Percentiles rank a stretch among this genome's conserved stretches.
Evolutionary conservation across 2,888 invertebrate genomes (phyloP).

Genomic region (Nemotelus nigrinus): DNA sequence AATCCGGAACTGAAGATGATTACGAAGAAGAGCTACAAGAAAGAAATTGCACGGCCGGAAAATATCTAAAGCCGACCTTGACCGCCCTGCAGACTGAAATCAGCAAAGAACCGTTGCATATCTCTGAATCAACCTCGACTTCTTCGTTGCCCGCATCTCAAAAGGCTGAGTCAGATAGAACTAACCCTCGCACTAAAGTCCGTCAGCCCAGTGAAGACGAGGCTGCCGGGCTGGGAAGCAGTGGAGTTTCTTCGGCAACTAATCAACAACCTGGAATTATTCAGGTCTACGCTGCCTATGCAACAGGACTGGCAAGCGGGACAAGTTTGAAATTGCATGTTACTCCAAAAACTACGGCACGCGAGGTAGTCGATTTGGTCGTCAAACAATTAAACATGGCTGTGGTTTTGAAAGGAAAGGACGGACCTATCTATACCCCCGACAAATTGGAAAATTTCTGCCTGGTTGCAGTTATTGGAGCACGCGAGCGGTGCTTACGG

Average conservation of each 20-base stretch:
- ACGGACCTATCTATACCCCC: conserved; percentile 85
- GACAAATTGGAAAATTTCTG: conserved; percentile 90
- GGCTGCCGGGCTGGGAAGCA: conserved; percentile 51
- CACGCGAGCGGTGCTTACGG: conserved; percentile 89
- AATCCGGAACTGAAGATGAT: conserved; percentile 66
- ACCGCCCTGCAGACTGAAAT: conserved; percentile 67
- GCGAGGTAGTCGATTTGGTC: conserved; percentile 95
- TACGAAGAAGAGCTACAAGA: conserved; percentile 61
- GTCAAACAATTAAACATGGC: conserved; percentile 96
- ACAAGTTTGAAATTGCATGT: conserved; percentile 94
- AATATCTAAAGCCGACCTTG: conserved; percentile 68
- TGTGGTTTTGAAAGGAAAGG: conserved; percentile 84
- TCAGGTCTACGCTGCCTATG: conserved; percentile 95
- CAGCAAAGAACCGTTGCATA: conserved; percentile 59
- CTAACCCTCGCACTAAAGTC: conserved; percentile 44
- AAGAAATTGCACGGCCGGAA: conserved; percentile 62
- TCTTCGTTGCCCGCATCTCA: neutral
- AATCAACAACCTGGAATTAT: conserved; percentile 62
- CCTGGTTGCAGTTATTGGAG: conserved; percentile 94
- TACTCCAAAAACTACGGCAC: conserved; percentile 89
- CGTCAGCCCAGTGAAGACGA: conserved; percentile 51
- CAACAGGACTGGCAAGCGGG: conserved; percentile 91
- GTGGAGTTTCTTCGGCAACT: conserved; percentile 39
- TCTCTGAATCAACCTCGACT: conserved; percentile 54
- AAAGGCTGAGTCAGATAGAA: conserved; percentile 37